Evolutionary conservation across 92 coral and sea anemone genomes (phyloP).

Genomic region (Actinernus sp.): DNA sequence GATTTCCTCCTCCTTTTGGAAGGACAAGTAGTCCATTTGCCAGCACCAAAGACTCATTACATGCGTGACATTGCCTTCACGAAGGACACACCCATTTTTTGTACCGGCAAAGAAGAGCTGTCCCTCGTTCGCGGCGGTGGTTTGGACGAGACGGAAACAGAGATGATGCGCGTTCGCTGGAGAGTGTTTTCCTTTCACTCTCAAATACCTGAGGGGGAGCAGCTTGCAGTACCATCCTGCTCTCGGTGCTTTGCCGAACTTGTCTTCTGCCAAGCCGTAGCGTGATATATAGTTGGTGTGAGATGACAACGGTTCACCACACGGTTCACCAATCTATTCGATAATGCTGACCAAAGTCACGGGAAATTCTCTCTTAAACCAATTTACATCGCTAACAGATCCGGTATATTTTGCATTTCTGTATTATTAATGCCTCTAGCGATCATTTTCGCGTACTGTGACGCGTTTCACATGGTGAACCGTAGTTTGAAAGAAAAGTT

Average conservation of each 20-base stretch:
- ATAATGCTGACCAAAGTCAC: no score
- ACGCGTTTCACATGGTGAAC: no score
- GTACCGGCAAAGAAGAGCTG: conserved; percentile 30
- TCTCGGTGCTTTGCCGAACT: conserved; percentile 6
- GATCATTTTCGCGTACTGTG: no score
- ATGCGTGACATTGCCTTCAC: conserved; percentile 10
- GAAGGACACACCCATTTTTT: conserved; percentile 37
- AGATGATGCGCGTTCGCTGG: conserved; percentile 52
- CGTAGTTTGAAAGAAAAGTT: no score
- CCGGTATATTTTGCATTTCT: no score
- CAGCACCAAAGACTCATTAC: conserved; percentile 39
- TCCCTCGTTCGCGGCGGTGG: background rate
- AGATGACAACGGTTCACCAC: no score
- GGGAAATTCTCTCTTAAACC: no score
- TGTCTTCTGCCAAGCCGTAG: background rate
- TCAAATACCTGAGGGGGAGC: conserved; percentile 3
- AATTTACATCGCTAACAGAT: no score
- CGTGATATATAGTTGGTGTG: no score
- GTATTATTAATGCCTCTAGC: no score
- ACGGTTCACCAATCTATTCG: no score
- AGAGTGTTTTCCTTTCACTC: background rate
- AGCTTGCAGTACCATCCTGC: background rate
- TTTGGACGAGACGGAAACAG: conserved; percentile 31
- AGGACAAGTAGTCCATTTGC: conserved; percentile 21
- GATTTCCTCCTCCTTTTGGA: conserved; percentile 12